Base-by-base conservation (phyloP, 2,113 vertebrate genomes). In the Solea solea region DNA sequence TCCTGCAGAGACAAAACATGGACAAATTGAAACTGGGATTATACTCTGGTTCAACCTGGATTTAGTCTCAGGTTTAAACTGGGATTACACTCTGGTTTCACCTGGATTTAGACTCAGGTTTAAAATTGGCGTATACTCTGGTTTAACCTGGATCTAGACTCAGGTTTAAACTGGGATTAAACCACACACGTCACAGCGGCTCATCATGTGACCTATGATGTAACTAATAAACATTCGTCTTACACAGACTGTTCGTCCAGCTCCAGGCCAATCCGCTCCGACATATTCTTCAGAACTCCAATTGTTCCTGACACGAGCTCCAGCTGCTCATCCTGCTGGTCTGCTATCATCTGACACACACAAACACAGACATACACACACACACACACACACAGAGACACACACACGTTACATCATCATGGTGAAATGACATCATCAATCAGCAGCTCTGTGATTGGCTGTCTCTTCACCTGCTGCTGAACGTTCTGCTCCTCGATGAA, bases 241-340 rank as follows among this genome's bases (percentile, higher is more conserved):
- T 93, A 99, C 98, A 97, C 97, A 6, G 96, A 93, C 86, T 99
- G 98, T 14, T 99, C 97, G 40, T 99, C 98, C 90, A 99, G 91
- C 92, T 99, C 98, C 86, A 96, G 93, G 0, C 98, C 97, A 3
- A 99, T 99, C 80, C 96, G 93, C 86, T 99, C 95, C 4, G 97
- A 99, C 98, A 99, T 99, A 94, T 97, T 98, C 95, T 98, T 99
- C 85, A 99, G 91, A 76, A 99, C 97, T 11, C 97, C 97, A 0
- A 99, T 98, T 76, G 96, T 97, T 89, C 97, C 97, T 13, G 98
- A 99, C 81, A 99, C 97, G 74, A 99, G 93, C 91, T 98, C 96
- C 93, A 99, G 88, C 91, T 98, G 97, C 76, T 99, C 97, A 64
- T 99, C 97, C 90, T 99, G 98, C 91, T 97, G 94, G 39, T 96